Evolutionary conservation across 2,113 vertebrate genomes (phyloP), one percentile per base, ranked within the genome.

Genomic region (Pterocles burchelli): DNA sequence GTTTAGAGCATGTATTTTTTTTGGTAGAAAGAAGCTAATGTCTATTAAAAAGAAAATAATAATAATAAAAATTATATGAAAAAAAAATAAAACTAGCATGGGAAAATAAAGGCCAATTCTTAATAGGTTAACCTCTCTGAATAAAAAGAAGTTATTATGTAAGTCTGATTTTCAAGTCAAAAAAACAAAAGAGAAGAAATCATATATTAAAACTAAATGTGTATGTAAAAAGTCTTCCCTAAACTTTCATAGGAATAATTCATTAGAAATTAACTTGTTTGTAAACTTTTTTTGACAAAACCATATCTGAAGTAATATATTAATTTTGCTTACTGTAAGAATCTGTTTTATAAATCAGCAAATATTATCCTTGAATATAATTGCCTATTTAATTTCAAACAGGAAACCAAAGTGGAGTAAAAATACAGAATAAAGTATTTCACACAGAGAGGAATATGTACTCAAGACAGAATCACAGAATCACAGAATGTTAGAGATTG

Each of bases 321-420:
- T 87, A 88, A 46, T 49, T 95, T 94, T 91, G 17, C 20, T 85
- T 73, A 61, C 55, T 59, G 28, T 89, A 22, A 83, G 62, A 79
- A 83, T 51, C 26, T 79, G 26, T 52, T 95, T 73, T 85, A 85
- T 62, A 73, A 91, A 83, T 66, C 25, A 85, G 21, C 6, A 94
- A 88, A 88, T 43, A 6, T 34, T 77, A 33, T 73, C 38, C 9
- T 82, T 91, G 28, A 85, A 81, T 62, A 75, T 70, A 93, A 93
- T 85, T 91, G 79, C 61, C 63, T 85, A 29, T 76, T 94, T 85
- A 43, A 88, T 89, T 87, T 82, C 85, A 95, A 97, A 94, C 78
- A 96, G 57, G 95, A 95, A 97, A 92, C 90, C 81, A 91, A 96
- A 93, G 59, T 85, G 81, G 33, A 80, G 45, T 91, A 94, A 95